Percentiles rank a stretch among this genome's conserved stretches.
These are phyloP conservation scores for Agrypnia vestita DNA, from an alignment of 1,140 invertebrate genomes.

Conservation along the genomic window DNA sequence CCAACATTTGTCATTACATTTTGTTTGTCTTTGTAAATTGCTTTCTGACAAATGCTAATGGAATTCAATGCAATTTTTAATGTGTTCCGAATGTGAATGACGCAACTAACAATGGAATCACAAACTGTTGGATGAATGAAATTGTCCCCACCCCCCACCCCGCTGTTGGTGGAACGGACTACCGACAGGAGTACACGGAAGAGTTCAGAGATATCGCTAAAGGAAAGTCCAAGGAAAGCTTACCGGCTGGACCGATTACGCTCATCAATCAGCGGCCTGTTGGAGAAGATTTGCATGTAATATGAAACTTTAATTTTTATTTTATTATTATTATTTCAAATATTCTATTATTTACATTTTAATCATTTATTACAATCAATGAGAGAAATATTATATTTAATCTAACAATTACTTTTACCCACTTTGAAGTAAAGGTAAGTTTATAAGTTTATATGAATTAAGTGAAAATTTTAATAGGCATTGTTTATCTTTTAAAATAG, in stretches of 20 bases:
- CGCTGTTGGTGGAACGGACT: conserved; percentile 63
- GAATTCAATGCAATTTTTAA: conserved; percentile 5
- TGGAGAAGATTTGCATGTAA: conserved; percentile 95
- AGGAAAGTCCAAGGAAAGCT: conserved; percentile 92
- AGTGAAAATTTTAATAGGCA: not conserved
- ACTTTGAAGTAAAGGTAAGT: not conserved
- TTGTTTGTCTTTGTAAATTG: conserved; percentile 23
- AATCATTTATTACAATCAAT: no score
- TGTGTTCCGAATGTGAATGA: conserved; percentile 2
- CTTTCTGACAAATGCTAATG: conserved; percentile 31
- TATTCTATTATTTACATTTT: not conserved
- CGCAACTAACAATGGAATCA: conserved; percentile 10
- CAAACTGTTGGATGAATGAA: conserved; percentile 23
- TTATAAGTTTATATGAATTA: not conserved
- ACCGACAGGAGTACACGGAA: conserved; percentile 92
- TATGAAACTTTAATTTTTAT: conserved; percentile 3
- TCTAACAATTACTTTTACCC: no score
- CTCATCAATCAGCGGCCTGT: conserved; percentile 97
- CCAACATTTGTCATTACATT: not conserved
- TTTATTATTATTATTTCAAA: conserved; percentile 13
- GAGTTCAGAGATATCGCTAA: conserved; percentile 97
- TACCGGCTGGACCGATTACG: conserved; percentile 93
- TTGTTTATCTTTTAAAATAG: no score
- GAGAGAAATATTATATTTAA: no score
- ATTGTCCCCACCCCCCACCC: not conserved